phyloP scores from a whole-genome alignment of 2,113 vertebrate species.

The Alosa alosa region DNA sequence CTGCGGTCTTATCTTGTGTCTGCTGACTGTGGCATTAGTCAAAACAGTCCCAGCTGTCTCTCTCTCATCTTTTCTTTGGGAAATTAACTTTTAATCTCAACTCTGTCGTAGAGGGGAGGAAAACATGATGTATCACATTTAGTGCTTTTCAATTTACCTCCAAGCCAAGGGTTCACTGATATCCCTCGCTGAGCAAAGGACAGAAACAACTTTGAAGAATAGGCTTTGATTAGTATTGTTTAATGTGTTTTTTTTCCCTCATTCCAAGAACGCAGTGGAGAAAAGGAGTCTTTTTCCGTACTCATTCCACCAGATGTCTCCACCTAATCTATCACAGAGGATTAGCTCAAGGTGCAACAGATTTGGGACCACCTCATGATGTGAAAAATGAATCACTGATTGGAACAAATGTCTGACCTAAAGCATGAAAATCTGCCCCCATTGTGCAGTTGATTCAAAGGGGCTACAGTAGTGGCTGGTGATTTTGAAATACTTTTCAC shows the following conservation, averaged over 20 bases:
- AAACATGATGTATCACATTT: conserved; percentile 38
- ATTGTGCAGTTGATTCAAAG: background rate
- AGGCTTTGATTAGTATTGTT: conserved; percentile 75
- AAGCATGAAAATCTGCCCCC: background rate
- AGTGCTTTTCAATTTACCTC: conserved; percentile 41
- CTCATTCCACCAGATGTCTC: background rate
- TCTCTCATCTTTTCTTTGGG: conserved; percentile 39
- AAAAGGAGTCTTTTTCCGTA: background rate
- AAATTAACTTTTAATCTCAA: conserved; percentile 47
- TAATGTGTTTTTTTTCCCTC: conserved; percentile 58
- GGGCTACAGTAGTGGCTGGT: background rate
- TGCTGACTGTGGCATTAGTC: conserved; percentile 46
- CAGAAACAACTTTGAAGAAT: conserved; percentile 62
- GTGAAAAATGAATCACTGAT: background rate
- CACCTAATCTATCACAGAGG: background rate
- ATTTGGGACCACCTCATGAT: background rate
- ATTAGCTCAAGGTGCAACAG: background rate
- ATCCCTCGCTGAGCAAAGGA: conserved; percentile 34
- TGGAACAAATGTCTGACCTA: background rate
- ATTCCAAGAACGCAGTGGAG: background rate
- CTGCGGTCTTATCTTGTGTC: conserved; percentile 37
- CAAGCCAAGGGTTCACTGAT: conserved; percentile 42
- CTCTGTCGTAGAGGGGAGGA: conserved; percentile 30
- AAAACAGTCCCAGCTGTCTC: conserved; percentile 51
- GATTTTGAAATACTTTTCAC: background rate